Evolutionary conservation across 2,888 invertebrate species (phyloP).

Genomic region (Peribatodes rhomboidaria): DNA sequence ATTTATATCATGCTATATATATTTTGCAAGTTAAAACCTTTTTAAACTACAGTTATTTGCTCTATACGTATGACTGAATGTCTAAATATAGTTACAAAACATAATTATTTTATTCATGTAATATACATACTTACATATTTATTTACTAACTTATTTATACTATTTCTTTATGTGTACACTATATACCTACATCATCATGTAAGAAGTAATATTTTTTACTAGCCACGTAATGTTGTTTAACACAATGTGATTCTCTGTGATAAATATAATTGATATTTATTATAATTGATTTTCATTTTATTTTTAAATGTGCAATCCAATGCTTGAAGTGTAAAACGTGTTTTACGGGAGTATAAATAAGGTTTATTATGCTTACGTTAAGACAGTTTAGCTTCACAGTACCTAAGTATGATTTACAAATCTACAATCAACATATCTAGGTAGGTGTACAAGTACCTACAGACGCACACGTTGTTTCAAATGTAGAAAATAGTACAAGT

Average conservation of each 20-base stretch:
- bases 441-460: no score
- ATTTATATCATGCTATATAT: constrained; percentile 56
- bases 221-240: constrained; percentile 85
- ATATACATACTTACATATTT: no score
- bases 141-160: constrained; percentile 36
- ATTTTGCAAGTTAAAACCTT: neutral
- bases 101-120: no score
- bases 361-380: no score
- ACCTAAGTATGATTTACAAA: no score
- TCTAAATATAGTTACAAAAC: neutral
- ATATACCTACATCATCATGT: constrained; percentile 67
- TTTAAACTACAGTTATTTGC: constrained; percentile 4
- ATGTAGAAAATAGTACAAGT: no score
- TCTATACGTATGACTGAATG: neutral
- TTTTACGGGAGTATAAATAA: no score
- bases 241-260: constrained; percentile 87
- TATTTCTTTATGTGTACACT: constrained; percentile 31
- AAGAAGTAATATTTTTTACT: constrained; percentile 80
- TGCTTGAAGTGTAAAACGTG: no score
- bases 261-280: constrained; percentile 86
- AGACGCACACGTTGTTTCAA: no score
- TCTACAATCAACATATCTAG: no score
- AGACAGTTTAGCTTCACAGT: no score
- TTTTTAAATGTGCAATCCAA: neutral
- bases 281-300: constrained; percentile 66